phyloP scores from a whole-genome alignment of 2,113 vertebrate species.

The Sphyrna mokarran region DNA sequence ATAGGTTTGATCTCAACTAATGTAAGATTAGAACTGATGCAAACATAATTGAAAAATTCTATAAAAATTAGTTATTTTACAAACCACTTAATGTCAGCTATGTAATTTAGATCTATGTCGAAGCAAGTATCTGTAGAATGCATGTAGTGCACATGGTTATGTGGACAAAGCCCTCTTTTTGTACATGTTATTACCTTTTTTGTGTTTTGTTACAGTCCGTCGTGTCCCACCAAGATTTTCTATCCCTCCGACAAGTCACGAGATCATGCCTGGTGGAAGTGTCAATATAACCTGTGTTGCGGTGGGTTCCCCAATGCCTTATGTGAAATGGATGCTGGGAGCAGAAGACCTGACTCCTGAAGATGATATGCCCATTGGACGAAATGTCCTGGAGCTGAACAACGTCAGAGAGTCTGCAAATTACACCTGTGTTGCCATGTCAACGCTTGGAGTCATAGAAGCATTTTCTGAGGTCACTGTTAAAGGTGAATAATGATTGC shows the following conservation, averaged over 20 bases:
- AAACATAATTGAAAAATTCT: slow-evolving; percentile 48
- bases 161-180: slow-evolving; percentile 43
- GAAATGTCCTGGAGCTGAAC: slow-evolving; percentile 95
- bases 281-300: slow-evolving; percentile 98
- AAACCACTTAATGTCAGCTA: slow-evolving; percentile 44
- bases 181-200: slow-evolving; percentile 56
- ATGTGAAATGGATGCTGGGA: slow-evolving; percentile 98
- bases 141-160: slow-evolving; percentile 48
- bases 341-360: slow-evolving; percentile 95
- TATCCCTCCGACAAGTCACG: slow-evolving; percentile 95
- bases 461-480: slow-evolving; percentile 96
- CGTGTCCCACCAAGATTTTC: slow-evolving; percentile 95
- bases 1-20: slow-evolving; percentile 55
- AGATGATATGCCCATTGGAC: slow-evolving; percentile 97
- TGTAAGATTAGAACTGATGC: slow-evolving; percentile 47
- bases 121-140: slow-evolving; percentile 53
- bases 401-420: slow-evolving; percentile 97
- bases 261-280: slow-evolving; percentile 98
- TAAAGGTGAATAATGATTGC: slow-evolving; percentile 69
- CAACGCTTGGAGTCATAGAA: slow-evolving; percentile 95
- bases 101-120: neutral
- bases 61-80: slow-evolving; percentile 41
- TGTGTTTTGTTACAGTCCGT: slow-evolving; percentile 81
- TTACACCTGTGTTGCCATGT: slow-evolving; percentile 98
- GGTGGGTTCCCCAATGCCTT: slow-evolving; percentile 97